Base-by-base conservation (phyloP, 2,888 invertebrate species). In the Ommatoiulus sabulosus region DNA sequence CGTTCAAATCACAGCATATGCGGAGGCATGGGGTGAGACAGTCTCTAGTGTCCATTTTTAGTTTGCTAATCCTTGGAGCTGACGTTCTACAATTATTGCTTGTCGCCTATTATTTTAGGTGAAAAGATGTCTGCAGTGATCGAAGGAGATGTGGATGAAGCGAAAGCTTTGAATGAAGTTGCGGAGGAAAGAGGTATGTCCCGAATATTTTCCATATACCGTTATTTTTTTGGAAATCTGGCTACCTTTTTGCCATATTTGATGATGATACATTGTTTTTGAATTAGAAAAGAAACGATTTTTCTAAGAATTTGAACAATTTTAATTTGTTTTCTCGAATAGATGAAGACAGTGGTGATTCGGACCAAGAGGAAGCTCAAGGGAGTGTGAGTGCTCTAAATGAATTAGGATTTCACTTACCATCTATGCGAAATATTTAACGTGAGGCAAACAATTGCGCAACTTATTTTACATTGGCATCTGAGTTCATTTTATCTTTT, bases 1-100 rank as follows among this genome's bases (percentile, higher is more conserved):
- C 93, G 96, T 97, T 88, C 97, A 98, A 93, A 94, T 96, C 43
- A 95, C 95, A 92, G 97, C 97, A 10, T 97, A 96, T 92, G 95
- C 95, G 91, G 96, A 97, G 93, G 96, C 95, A 57, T 95, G 96
- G 91, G 93, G 93, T 93, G 85, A 89, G 88, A n/a, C 4, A 57
- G 6, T 5, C 48, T 63, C 46, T 7, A 89, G 15, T 48, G 88
- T 89, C 88, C 84, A 84, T 85, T 90, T 44, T 2, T 24, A 17
- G 3, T 46, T 46, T 35, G 10, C n/a, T 10, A 84, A 17, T n/a
- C n/a, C n/a, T n/a, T n/a, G n/a, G n/a, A n/a, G n/a, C n/a, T n/a
- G n/a, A n/a, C n/a, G n/a, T n/a, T n/a, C n/a, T n/a, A n/a, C n/a
- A 84, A 35, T 84, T 44, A 6, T 84, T 17, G 15, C 35, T 44